These are phyloP conservation scores for Turritopsis dohrnii DNA, from an alignment of 30 jellyfish, hydroid and myxozoan genomes.

Conservation along the genomic window DNA sequence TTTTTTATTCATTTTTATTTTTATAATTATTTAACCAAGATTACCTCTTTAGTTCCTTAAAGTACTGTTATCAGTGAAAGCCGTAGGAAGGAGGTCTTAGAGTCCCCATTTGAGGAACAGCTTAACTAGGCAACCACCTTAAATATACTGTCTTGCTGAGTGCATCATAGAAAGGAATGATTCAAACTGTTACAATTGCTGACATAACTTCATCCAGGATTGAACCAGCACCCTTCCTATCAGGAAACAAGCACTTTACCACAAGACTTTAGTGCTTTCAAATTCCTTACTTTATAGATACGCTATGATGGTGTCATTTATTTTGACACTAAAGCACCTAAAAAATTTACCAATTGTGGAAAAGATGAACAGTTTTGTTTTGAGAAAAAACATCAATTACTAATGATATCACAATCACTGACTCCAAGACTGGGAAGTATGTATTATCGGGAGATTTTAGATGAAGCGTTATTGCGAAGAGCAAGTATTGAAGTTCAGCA, in stretches of 20 bases:
- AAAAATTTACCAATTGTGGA: background rate
- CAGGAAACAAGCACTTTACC: background rate
- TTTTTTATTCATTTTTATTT: too few relatives aligned
- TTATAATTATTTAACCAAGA: too few relatives aligned
- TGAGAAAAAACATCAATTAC: background rate
- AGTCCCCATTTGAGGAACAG: too few relatives aligned
- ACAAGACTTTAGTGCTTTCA: background rate
- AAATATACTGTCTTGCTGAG: too few relatives aligned
- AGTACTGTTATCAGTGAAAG: too few relatives aligned
- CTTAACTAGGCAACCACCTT: too few relatives aligned
- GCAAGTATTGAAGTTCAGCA: background rate
- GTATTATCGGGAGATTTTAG: background rate
- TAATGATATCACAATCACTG: background rate
- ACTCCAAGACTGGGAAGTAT: background rate
- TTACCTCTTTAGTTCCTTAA: too few relatives aligned
- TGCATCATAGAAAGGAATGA: too few relatives aligned
- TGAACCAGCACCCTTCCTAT: too few relatives aligned
- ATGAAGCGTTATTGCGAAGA: background rate
- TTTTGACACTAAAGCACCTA: background rate
- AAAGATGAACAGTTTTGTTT: background rate
- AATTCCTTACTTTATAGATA: background rate
- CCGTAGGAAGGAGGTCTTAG: too few relatives aligned
- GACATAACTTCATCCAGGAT: too few relatives aligned
- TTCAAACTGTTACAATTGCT: too few relatives aligned
- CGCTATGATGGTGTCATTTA: background rate